Conservation (phyloP, 1,140 invertebrate genomes). For the Macrobrachium rosenbergii region DNA sequence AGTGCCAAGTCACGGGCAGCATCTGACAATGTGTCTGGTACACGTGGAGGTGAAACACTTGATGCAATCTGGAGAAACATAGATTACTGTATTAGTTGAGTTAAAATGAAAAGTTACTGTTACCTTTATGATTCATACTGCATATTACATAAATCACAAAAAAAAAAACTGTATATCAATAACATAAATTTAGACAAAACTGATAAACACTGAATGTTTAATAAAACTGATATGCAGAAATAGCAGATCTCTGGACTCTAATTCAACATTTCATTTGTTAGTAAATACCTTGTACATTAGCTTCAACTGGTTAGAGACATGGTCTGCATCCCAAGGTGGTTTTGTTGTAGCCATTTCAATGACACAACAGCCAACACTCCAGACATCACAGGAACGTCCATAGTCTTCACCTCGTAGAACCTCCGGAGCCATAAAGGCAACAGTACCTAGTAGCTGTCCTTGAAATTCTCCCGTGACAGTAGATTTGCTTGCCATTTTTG, state of each 20-base stretch:
- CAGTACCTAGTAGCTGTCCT: conserved; percentile 73
- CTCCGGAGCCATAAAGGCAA: conserved; percentile 75
- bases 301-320: conserved; percentile 73
- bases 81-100: background rate
- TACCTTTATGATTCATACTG: background rate
- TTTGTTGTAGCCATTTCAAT: conserved; percentile 74
- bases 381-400: conserved; percentile 73
- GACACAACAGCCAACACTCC: conserved; percentile 74
- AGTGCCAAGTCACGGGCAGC: conserved; percentile 70
- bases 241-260: no score
- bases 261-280: no score
- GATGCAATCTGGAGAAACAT: conserved; percentile 71
- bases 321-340: conserved; percentile 73
- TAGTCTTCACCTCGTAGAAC: conserved; percentile 74
- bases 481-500: conserved; percentile 70
- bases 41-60: conserved; percentile 70
- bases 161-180: no score
- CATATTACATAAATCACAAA: no score
- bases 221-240: no score
- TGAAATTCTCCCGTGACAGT: conserved; percentile 73
- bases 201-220: no score
- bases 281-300: conserved; percentile 72
- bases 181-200: no score
- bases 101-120: background rate
- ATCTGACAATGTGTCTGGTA: conserved; percentile 70